phyloP scores from a whole-genome alignment of 2,113 vertebrate species.

The Pao palembangensis region DNA sequence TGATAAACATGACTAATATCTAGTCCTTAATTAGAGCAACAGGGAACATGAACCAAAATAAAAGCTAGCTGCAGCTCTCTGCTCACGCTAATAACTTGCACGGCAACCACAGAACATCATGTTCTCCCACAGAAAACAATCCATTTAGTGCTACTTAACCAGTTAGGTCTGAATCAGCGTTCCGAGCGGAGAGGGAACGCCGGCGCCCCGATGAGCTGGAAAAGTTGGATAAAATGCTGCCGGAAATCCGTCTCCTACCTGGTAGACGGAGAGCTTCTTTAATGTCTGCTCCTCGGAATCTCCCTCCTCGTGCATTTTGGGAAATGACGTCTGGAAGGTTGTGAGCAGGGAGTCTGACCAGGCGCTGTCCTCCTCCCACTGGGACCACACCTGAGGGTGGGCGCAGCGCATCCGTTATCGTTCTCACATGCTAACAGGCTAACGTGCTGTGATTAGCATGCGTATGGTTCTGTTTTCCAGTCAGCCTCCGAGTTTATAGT shows the following conservation, averaged over 20 bases:
- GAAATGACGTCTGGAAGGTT: constrained; percentile 63
- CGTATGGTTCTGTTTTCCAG: too few species aligned
- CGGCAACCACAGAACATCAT: constrained; percentile 37
- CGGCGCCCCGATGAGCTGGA: constrained; percentile 16
- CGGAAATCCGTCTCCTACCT: constrained; percentile 66
- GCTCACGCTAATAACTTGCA: constrained; percentile 6
- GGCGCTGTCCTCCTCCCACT: constrained; percentile 77
- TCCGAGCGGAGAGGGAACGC: not conserved
- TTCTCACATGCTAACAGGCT: too few species aligned
- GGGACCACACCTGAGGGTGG: constrained; percentile 77
- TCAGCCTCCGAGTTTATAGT: too few species aligned
- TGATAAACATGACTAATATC: not conserved
- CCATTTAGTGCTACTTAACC: constrained; percentile 26
- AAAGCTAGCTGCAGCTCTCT: constrained; percentile 11
- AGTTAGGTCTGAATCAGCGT: constrained; percentile 32
- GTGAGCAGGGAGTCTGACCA: constrained; percentile 77
- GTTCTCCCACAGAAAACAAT: constrained; percentile 43
- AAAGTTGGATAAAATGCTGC: not conserved
- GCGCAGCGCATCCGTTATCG: not conserved
- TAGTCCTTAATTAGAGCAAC: constrained; percentile 1
- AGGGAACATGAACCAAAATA: constrained; percentile 19
- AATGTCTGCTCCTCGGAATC: constrained; percentile 78
- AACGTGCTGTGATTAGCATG: not conserved
- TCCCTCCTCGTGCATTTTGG: constrained; percentile 73
- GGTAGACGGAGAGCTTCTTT: constrained; percentile 73